phyloP scores from a whole-genome alignment of 2,797 vertebrate genomes.

The Notolabrus celidotus region DNA sequence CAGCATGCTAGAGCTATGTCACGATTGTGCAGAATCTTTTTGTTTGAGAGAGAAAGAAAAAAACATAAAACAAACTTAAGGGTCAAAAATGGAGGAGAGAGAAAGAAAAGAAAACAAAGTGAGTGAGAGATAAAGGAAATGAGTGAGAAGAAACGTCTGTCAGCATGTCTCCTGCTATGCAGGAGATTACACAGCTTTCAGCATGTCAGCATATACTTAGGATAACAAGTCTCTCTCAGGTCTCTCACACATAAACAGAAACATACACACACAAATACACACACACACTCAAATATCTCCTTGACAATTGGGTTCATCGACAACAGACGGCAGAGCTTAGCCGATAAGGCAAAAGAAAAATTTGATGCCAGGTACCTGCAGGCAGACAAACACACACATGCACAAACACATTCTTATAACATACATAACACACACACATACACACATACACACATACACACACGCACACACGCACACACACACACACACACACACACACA shows the following conservation, averaged over 20 bases:
- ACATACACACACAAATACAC: constrained; percentile 14
- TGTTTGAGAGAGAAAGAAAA: constrained; percentile 3
- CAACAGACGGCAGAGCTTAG: constrained; percentile 47
- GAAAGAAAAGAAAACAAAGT: not conserved
- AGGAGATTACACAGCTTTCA: constrained; percentile 69
- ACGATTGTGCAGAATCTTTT: not conserved
- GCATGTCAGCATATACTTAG: constrained; percentile 62
- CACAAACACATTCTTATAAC: not conserved
- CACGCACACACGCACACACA: not conserved
- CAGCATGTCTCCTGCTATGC: constrained; percentile 66
- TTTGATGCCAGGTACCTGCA: constrained; percentile 22
- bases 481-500: constrained; percentile 12
- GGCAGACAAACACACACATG: constrained; percentile 1
- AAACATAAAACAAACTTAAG: not conserved
- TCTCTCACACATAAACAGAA: not conserved
- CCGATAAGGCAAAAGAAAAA: constrained; percentile 50
- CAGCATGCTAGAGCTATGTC: not conserved
- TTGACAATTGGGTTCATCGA: constrained; percentile 57
- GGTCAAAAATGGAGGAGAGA: constrained; percentile 11
- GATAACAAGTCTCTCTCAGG: constrained; percentile 43
- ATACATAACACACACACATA: not conserved
- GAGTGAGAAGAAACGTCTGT: constrained; percentile 41
- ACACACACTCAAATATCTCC: constrained; percentile 51
- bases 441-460: too few species aligned
- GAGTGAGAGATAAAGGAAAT: not conserved